These are phyloP conservation scores for Gymnoscelis rufifasciata DNA, from an alignment of 2,888 invertebrate genomes.

Conservation along the genomic window DNA sequence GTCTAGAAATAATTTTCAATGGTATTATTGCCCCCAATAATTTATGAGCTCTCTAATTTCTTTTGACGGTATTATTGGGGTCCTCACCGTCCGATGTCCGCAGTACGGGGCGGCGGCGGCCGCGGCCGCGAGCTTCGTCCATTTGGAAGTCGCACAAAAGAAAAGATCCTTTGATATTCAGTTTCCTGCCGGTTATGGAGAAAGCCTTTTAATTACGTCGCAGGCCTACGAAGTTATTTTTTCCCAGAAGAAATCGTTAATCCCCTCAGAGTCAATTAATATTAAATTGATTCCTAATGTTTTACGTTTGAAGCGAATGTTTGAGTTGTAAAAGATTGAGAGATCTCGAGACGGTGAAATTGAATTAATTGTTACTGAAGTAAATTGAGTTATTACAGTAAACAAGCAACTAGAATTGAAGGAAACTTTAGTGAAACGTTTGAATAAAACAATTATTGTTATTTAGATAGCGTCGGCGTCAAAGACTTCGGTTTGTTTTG, in stretches of 20 bases:
- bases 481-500: not conserved
- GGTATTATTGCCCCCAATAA: too few relatives aligned
- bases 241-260: constrained; percentile 20
- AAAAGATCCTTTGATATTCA: constrained; percentile 39
- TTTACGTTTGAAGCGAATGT: constrained; percentile 16
- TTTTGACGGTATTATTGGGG: too few relatives aligned
- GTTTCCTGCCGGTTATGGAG: constrained; percentile 40
- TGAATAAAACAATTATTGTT: not conserved
- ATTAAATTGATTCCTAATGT: constrained; percentile 26
- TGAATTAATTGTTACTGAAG: constrained; percentile 14
- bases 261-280: constrained; percentile 21
- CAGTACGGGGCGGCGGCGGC: too few relatives aligned
- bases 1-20: too few relatives aligned
- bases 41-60: too few relatives aligned
- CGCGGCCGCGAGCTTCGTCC: not conserved
- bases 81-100: too few relatives aligned
- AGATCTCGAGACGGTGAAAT: constrained; percentile 6
- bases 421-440: constrained; percentile 1
- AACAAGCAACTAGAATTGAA: constrained; percentile 6
- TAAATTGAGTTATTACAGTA: constrained; percentile 3
- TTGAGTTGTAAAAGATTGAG: constrained; percentile 11
- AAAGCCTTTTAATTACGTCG: constrained; percentile 35
- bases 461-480: constrained; percentile 4
- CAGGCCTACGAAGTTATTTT: constrained; percentile 35
- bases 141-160: constrained; percentile 15